Conservation (phyloP, 2,797 vertebrate genomes). For the Pristis pectinata region DNA sequence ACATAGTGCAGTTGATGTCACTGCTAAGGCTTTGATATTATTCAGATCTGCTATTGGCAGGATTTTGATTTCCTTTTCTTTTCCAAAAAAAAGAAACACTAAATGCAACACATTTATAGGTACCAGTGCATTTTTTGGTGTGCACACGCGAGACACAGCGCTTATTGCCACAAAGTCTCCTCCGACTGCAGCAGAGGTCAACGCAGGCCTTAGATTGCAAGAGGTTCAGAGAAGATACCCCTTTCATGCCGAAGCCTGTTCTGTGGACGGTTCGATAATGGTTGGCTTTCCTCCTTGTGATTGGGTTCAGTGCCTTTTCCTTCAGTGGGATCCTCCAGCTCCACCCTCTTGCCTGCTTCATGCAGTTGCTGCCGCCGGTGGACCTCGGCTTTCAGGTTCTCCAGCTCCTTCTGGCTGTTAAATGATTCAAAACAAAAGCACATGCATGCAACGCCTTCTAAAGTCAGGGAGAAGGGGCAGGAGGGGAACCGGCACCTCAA, state of each 20-base stretch:
- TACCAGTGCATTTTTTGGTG: constrained; percentile 20
- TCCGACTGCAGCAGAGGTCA: neutral
- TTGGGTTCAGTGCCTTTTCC: neutral
- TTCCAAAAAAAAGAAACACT: neutral
- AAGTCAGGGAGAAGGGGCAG: neutral
- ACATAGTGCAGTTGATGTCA: constrained; percentile 14
- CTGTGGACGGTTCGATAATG: neutral
- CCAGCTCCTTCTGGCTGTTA: constrained; percentile 90
- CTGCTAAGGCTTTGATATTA: constrained; percentile 36
- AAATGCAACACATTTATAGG: constrained; percentile 19
- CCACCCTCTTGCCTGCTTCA: constrained; percentile 68
- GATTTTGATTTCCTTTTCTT: neutral
- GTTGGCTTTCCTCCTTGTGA: neutral
- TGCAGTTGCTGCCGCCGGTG: constrained; percentile 89
- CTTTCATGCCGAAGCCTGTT: constrained; percentile 6
- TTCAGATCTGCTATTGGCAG: constrained; percentile 23
- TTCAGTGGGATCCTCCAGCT: constrained; percentile 43
- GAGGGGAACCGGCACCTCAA: no score
- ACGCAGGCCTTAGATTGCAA: neutral
- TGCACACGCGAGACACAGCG: neutral
- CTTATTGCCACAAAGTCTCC: constrained; percentile 25
- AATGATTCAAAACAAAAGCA: no score
- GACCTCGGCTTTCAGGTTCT: constrained; percentile 94
- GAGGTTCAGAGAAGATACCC: neutral
- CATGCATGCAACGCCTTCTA: neutral